These are phyloP conservation scores for Chaetophractus vellerosus DNA, from an alignment of 2,797 vertebrate genomes.

Conservation along the genomic window DNA sequence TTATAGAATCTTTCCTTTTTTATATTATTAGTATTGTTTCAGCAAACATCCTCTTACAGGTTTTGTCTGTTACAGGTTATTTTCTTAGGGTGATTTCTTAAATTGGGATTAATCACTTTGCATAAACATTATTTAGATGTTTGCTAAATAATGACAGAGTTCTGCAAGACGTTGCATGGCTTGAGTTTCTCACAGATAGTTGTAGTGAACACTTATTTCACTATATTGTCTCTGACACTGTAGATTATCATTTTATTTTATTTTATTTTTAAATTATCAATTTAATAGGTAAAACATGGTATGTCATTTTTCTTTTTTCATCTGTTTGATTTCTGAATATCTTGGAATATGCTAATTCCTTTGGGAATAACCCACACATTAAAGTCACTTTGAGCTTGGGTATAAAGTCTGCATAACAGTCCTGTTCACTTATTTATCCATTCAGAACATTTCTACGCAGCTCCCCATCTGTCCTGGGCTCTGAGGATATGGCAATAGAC, in stretches of 20 bases:
- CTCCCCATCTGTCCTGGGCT: neutral
- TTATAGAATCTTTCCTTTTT: neutral
- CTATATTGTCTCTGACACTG: fast-evolving
- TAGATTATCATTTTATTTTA: too few relatives aligned
- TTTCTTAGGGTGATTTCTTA: neutral
- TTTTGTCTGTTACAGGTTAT: neutral
- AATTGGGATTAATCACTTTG: neutral
- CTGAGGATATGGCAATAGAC: neutral
- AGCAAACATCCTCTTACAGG: neutral
- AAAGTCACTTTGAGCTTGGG: neutral
- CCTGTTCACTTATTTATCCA: neutral
- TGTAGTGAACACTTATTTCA: fast-evolving
- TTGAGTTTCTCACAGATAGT: neutral
- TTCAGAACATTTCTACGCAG: neutral
- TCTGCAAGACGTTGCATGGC: neutral
- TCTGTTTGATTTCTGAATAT: neutral
- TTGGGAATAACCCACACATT: neutral
- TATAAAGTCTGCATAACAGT: neutral
- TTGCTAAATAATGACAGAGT: neutral
- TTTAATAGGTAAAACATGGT: neutral
- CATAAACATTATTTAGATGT: neutral
- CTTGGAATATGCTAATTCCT: neutral
- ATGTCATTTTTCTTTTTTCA: neutral
- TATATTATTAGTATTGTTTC: neutral
- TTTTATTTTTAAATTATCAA: neutral